phyloP scores from a whole-genome alignment of 2,888 invertebrate genomes.

The Adela reaumurella region DNA sequence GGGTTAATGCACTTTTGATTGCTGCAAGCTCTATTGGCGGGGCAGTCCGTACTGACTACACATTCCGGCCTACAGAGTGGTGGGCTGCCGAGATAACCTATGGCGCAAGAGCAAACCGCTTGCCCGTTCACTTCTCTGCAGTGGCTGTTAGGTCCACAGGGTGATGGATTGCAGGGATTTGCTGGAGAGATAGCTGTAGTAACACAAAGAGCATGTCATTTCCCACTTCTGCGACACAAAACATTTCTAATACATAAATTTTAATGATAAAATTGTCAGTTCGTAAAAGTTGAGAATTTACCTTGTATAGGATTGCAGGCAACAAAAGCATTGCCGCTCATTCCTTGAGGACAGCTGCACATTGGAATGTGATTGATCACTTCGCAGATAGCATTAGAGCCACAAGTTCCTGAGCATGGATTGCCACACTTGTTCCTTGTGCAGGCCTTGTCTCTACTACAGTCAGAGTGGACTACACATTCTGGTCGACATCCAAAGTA shows the following conservation, averaged over 20 bases:
- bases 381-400: slow-evolving; percentile 65
- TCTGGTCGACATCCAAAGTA: slow-evolving; percentile 66
- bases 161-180: slow-evolving; percentile 68
- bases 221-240: too few relatives aligned
- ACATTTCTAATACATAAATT: too few relatives aligned
- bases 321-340: slow-evolving; percentile 66
- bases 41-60: slow-evolving; percentile 71
- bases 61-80: slow-evolving; percentile 77
- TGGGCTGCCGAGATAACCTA: slow-evolving; percentile 67
- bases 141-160: slow-evolving; percentile 75
- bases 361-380: slow-evolving; percentile 70
- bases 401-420: slow-evolving; percentile 70
- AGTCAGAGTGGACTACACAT: slow-evolving; percentile 66
- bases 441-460: slow-evolving; percentile 62
- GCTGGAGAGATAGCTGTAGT: slow-evolving; percentile 13
- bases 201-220: too few relatives aligned
- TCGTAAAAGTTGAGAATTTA: slow-evolving; percentile 15
- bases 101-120: slow-evolving; percentile 71
- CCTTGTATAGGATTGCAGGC: slow-evolving; percentile 56
- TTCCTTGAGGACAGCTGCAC: slow-evolving; percentile 66
- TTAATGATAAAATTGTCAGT: too few relatives aligned
- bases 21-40: slow-evolving; percentile 66
- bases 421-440: slow-evolving; percentile 65
- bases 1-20: slow-evolving; percentile 75
- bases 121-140: slow-evolving; percentile 63